Evolutionary conservation across 2,888 invertebrate genomes (phyloP).

Genomic region (Nomada hirtipes): DNA sequence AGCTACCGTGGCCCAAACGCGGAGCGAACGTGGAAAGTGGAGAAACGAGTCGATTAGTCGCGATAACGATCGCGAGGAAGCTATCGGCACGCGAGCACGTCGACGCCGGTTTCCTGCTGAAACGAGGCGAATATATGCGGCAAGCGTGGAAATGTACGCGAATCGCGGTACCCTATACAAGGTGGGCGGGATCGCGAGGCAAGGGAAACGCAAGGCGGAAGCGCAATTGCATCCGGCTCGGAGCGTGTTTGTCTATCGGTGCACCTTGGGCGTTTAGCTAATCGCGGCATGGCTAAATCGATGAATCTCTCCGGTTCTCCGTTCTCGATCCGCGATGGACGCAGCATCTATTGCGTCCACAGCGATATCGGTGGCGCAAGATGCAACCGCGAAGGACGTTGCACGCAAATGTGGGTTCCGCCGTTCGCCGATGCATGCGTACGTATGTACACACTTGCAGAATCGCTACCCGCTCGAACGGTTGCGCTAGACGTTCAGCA

Average conservation of each 20-base stretch:
- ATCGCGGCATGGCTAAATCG: conserved; percentile 5
- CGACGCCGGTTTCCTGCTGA: conserved; percentile 14
- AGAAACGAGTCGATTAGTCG: conserved; percentile 8
- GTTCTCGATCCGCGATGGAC: too few species aligned
- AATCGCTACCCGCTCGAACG: conserved; percentile 46
- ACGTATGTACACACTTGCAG: background rate
- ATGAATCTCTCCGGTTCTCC: conserved; percentile 28
- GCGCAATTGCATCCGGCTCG: background rate
- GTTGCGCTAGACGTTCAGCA: conserved; percentile 44
- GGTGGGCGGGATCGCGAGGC: conserved; percentile 32
- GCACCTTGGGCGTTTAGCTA: conserved; percentile 1
- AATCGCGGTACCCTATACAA: conserved; percentile 17
- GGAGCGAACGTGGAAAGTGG: background rate
- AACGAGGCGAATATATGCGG: conserved; percentile 1
- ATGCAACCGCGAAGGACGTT: background rate
- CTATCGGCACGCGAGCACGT: conserved; percentile 48
- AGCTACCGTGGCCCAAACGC: background rate
- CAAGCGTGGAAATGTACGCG: conserved; percentile 31
- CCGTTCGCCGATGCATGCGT: background rate
- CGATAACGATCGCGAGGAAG: conserved; percentile 45
- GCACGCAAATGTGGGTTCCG: background rate
- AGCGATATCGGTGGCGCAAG: background rate
- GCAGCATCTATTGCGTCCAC: too few species aligned
- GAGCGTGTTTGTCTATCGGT: conserved; percentile 27
- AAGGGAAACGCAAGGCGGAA: conserved; percentile 20